A percentile compares a stretch with the other conserved stretches of the same genome.
These are phyloP conservation scores for Mesoclemmys tuberculata DNA, from an alignment of 2,113 vertebrate species.

Conservation along the genomic window DNA sequence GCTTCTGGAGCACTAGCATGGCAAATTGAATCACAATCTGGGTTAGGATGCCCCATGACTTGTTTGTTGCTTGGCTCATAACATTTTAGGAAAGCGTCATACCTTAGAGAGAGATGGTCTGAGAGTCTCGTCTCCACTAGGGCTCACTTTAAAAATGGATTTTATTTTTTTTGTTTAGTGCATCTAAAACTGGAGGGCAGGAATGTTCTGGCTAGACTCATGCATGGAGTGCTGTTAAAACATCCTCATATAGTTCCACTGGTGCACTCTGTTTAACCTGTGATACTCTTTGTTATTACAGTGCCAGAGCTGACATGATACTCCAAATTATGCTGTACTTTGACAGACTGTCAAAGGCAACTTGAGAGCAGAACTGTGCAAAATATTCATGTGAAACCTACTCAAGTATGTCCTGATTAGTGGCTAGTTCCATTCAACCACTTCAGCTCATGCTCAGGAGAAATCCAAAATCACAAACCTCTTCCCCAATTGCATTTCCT, in stretches of 20 bases:
- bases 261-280: not conserved
- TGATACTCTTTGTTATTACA: not conserved
- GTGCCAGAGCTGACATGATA: not conserved
- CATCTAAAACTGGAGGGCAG: not conserved
- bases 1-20: conserved; percentile 2
- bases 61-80: conserved; percentile 22
- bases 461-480: not conserved
- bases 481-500: not conserved
- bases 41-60: conserved; percentile 24
- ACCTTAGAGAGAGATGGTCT: conserved; percentile 24
- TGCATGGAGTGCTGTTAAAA: not conserved
- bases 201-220: not conserved
- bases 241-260: not conserved
- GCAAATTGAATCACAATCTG: conserved; percentile 47
- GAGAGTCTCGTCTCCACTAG: not conserved
- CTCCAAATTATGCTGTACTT: not conserved
- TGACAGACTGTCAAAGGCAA: conserved; percentile 3
- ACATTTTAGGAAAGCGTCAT: conserved; percentile 39
- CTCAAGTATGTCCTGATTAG: not conserved
- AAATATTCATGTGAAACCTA: not conserved
- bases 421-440: not conserved
- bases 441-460: not conserved
- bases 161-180: conserved; percentile 6
- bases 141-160: not conserved
- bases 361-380: not conserved